Conservation (phyloP, 2,113 vertebrate species). For the Pelobates fuscus region DNA sequence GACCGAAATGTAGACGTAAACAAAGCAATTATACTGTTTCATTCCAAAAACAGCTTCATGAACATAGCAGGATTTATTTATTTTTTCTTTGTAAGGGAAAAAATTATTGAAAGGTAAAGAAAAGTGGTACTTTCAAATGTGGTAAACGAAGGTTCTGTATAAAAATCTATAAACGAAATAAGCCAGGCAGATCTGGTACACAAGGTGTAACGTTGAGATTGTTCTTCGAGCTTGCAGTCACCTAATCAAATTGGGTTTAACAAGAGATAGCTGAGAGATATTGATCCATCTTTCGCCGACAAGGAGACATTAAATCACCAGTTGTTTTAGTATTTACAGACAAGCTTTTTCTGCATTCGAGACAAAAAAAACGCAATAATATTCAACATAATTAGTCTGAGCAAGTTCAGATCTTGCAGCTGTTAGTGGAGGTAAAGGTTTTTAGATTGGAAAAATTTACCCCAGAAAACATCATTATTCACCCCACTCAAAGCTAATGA, state of each 20-base stretch:
- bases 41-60: no score
- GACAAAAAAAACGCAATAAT: not conserved
- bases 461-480: not conserved
- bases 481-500: not conserved
- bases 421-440: no score
- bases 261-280: not conserved
- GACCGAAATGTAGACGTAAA: no score
- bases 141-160: no score
- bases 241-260: constrained; percentile 1
- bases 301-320: not conserved
- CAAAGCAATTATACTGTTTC: no score
- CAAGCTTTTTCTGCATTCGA: not conserved
- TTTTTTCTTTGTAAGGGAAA: no score
- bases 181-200: no score
- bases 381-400: constrained; percentile 2
- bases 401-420: not conserved
- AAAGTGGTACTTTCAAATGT: no score
- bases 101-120: no score
- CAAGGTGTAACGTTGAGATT: not conserved
- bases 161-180: no score
- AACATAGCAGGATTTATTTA: no score
- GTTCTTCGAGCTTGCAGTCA: not conserved
- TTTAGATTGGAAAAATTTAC: not conserved
- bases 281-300: constrained; percentile 2
- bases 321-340: not conserved